phyloP scores from a whole-genome alignment of 37 sponge, comb jelly and placozoan species.

The Tethya wilhelma region DNA sequence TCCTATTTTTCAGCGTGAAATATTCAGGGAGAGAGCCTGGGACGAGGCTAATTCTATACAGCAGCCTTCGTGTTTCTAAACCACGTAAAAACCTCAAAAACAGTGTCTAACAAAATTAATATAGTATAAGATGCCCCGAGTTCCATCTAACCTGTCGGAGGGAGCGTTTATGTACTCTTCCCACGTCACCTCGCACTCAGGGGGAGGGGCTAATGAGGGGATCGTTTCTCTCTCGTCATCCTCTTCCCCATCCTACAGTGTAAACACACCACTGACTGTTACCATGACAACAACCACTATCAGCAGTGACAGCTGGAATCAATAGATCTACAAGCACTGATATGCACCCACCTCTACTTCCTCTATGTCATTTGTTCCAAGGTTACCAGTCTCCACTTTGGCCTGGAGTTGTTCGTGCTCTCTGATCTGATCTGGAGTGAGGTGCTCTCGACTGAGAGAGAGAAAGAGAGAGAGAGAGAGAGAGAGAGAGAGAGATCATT shows the following conservation, averaged over 20 bases:
- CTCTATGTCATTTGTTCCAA: slow-evolving; percentile 15
- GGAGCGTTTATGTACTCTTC: slow-evolving; percentile 73
- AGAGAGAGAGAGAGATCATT: too few species aligned
- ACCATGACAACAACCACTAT: not conserved
- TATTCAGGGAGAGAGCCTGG: too few species aligned
- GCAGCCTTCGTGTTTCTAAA: too few species aligned
- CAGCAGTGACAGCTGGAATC: not conserved
- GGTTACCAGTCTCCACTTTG: slow-evolving; percentile 37
- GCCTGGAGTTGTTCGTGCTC: slow-evolving; percentile 54
- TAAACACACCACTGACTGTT: not conserved
- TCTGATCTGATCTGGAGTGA: slow-evolving; percentile 81
- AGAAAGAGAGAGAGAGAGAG: slow-evolving; percentile 13
- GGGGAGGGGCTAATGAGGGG: slow-evolving; percentile 73
- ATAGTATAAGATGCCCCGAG: too few species aligned
- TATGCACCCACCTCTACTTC: not conserved
- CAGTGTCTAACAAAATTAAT: too few species aligned
- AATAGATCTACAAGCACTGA: not conserved
- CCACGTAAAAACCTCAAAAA: too few species aligned
- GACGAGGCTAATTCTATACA: too few species aligned
- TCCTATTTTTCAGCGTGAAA: too few species aligned
- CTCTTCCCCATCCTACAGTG: slow-evolving; percentile 5
- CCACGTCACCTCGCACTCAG: slow-evolving; percentile 68
- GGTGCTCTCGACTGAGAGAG: slow-evolving; percentile 85
- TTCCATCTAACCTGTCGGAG: not conserved
- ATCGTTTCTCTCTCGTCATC: slow-evolving; percentile 13